Evolutionary conservation across 2,888 invertebrate species (phyloP), one percentile per base, ranked within the genome.

Genomic region (Pyrgus malvae): DNA sequence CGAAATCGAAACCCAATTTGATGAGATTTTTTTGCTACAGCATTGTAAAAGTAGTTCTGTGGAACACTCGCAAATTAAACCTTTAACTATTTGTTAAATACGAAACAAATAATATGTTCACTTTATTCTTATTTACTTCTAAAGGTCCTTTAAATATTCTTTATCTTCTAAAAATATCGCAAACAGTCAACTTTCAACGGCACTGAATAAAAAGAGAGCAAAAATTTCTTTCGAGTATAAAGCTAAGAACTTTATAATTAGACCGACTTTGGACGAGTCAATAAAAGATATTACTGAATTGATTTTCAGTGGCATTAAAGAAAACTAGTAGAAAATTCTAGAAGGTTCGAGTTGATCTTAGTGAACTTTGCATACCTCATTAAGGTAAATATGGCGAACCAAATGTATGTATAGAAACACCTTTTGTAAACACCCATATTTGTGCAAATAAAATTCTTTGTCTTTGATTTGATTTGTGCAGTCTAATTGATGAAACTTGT

Each of bases 221-320:
- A 29, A 51, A 37, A 29, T 35, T 27, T 44, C 37, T 17, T 25
- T 27, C 51, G 44, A 27, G 44, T 37, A 51, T 44, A 51, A 51
- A 51, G 44, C 44, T 45, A 14, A 45, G 46, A 53, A 53, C 53
- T 53, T 53, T 53, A 53, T 53, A 53, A 53, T 53, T 53, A 53
- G 45, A 45, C 40, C 37, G 21, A 31, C 27, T 53, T 51, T 45
- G 38, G 29, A 53, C 45, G 45, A 53, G 45, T 53, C 46, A 46
- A 45, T 53, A 53, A 53, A 53, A 46, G 53, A 51, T 44, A 45
- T 45, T 38, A 45, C 53, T 46, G 53, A 53, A 46, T 45, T 45
- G 38, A 45, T 45, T 45, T 53, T 51, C 44, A 51, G 42, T 51
- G 35, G 51, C 50, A 42, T 51, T 51, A 51, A 42, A 51, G 51